phyloP scores from a whole-genome alignment of 2,888 invertebrate species.

The Blomia tropicalis region DNA sequence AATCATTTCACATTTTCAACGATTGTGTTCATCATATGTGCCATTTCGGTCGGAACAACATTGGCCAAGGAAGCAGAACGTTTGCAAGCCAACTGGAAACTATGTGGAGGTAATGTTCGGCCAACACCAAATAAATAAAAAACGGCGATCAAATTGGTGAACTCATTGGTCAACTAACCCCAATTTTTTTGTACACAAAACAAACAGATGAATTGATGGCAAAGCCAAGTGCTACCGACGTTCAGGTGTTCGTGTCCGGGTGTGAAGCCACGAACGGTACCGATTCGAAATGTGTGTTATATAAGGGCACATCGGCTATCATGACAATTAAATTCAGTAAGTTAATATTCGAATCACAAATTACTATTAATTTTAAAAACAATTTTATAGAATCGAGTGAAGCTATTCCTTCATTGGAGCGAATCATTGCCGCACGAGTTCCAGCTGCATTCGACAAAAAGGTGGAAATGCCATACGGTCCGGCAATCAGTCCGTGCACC shows the following conservation, averaged over 20 bases:
- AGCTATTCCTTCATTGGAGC: background rate
- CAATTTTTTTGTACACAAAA: no score
- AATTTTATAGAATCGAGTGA: background rate
- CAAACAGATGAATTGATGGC: no score
- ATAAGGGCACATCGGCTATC: background rate
- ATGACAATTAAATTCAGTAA: constrained; percentile 7
- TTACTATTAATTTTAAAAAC: background rate
- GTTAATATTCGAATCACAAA: background rate
- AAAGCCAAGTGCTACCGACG: background rate
- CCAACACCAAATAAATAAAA: no score
- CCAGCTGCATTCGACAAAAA: background rate
- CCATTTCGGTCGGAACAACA: background rate
- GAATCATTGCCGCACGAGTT: constrained; percentile 9
- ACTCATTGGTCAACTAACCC: no score
- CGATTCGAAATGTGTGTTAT: background rate
- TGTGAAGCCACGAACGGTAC: background rate
- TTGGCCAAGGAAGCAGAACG: background rate
- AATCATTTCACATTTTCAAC: no score
- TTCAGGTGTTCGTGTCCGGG: background rate
- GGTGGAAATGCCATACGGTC: constrained; percentile 15
- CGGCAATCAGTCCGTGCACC: constrained; percentile 1
- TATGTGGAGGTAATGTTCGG: constrained; percentile 2
- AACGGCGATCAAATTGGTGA: no score
- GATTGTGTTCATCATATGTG: background rate
- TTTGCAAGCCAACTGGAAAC: constrained; percentile 2